Percentiles rank a stretch among this genome's conserved stretches.
Evolutionary conservation across 92 coral and sea anemone species (phyloP).

Genomic region (Bergia puertoricense): DNA sequence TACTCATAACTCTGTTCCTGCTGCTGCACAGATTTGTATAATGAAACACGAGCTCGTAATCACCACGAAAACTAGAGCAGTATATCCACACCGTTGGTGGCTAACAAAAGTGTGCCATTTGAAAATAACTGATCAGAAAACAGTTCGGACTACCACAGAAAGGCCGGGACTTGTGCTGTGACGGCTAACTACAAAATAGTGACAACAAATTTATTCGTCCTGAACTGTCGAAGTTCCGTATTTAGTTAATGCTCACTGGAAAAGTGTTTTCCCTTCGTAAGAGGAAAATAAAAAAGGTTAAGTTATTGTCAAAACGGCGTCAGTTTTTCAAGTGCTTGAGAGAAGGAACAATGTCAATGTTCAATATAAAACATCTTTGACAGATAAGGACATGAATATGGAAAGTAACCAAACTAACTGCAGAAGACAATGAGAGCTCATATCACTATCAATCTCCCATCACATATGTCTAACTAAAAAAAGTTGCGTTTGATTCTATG

Average conservation of each 20-base stretch:
- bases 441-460: not conserved
- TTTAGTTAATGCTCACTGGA: not conserved
- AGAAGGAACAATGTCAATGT: not conserved
- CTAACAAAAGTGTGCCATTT: not conserved
- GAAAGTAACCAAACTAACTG: constrained; percentile 1
- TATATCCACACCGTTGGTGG: not conserved
- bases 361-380: not conserved
- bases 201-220: too few relatives aligned
- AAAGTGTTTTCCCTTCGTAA: not conserved
- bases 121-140: too few relatives aligned
- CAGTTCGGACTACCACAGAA: not conserved
- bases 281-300: not conserved
- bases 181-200: not conserved
- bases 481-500: not conserved
- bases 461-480: not conserved
- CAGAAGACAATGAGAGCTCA: not conserved
- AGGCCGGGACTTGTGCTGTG: not conserved
- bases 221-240: too few relatives aligned
- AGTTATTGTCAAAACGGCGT: not conserved
- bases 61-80: not conserved
- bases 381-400: not conserved
- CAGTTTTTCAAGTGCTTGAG: not conserved
- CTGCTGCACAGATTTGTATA: too few relatives aligned
- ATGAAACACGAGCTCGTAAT: not conserved
- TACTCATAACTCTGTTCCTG: too few relatives aligned